phyloP scores from a whole-genome alignment of 1,140 invertebrate species.

The Zaprionus lachaisei region DNA sequence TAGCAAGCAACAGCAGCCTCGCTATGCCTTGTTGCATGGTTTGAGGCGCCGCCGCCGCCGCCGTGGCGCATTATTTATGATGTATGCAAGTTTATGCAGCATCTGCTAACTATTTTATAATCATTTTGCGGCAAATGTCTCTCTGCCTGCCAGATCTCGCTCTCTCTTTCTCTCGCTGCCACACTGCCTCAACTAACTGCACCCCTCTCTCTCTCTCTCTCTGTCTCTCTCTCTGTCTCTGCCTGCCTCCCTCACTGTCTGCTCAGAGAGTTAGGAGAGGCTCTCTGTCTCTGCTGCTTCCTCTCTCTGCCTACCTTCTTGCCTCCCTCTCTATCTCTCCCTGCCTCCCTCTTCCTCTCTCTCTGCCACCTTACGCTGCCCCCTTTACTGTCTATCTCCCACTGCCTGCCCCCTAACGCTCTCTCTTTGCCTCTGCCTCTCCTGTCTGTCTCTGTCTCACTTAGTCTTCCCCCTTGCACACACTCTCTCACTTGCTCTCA shows the following conservation, averaged over 20 bases:
- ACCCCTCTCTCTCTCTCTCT: neutral
- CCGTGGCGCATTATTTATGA: constrained; percentile 74
- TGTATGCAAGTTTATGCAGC: constrained; percentile 81
- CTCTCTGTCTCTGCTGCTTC: neutral
- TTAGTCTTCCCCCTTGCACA: too few relatives aligned
- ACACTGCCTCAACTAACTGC: neutral
- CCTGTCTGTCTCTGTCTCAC: neutral
- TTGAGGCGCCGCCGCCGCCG: constrained; percentile 68
- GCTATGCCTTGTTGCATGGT: constrained; percentile 40
- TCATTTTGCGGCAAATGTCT: constrained; percentile 55
- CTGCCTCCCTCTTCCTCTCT: neutral
- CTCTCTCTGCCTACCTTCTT: neutral
- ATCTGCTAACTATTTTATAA: constrained; percentile 82
- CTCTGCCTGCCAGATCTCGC: neutral
- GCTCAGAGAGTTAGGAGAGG: too few relatives aligned
- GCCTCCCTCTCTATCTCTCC: neutral
- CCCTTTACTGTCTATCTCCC: neutral
- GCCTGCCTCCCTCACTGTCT: neutral
- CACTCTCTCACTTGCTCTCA: neutral
- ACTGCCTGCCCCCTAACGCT: too few relatives aligned
- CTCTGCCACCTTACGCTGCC: neutral
- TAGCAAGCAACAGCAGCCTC: constrained; percentile 9
- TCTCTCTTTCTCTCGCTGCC: neutral
- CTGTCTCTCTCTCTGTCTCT: neutral
- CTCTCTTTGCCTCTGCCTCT: neutral